Evolutionary conservation across 2,797 vertebrate genomes (phyloP).

Genomic region (Neopelma chrysocephalum): DNA sequence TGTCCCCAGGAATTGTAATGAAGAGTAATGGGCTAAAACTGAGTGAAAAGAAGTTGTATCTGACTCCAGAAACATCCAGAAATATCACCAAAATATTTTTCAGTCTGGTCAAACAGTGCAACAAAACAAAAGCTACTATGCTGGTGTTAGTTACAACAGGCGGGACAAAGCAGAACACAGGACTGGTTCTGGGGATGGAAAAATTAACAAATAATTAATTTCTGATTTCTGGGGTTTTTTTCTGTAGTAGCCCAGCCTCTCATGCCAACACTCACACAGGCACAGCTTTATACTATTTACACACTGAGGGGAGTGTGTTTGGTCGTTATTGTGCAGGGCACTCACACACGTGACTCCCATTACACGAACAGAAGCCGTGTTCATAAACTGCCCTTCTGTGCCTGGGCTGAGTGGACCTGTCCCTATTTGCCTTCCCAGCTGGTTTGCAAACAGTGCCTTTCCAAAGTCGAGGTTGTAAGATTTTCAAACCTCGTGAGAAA

Average conservation of each 20-base stretch:
- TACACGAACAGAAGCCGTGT: neutral
- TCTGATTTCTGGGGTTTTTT: constrained; percentile 27
- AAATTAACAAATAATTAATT: constrained; percentile 46
- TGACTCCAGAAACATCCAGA: neutral
- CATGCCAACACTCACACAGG: constrained; percentile 49
- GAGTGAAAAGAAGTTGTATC: neutral
- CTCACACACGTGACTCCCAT: constrained; percentile 43
- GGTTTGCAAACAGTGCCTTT: neutral
- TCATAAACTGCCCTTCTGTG: constrained; percentile 31
- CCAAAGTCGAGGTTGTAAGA: neutral
- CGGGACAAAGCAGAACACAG: neutral
- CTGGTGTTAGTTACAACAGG: neutral
- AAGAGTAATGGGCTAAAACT: neutral
- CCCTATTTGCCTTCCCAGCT: neutral
- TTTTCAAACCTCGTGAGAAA: neutral
- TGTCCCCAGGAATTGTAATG: neutral
- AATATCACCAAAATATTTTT: neutral
- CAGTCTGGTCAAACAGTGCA: neutral
- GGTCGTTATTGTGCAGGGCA: neutral
- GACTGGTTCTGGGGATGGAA: neutral
- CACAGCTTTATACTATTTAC: constrained; percentile 45
- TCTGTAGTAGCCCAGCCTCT: neutral
- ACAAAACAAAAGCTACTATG: neutral
- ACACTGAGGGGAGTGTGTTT: constrained; percentile 48
- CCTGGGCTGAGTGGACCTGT: neutral